Percentiles rank a stretch among this genome's conserved stretches.
Evolutionary conservation across 92 coral and sea anemone genomes (phyloP).

Genomic region (Parazoanthus darwini): DNA sequence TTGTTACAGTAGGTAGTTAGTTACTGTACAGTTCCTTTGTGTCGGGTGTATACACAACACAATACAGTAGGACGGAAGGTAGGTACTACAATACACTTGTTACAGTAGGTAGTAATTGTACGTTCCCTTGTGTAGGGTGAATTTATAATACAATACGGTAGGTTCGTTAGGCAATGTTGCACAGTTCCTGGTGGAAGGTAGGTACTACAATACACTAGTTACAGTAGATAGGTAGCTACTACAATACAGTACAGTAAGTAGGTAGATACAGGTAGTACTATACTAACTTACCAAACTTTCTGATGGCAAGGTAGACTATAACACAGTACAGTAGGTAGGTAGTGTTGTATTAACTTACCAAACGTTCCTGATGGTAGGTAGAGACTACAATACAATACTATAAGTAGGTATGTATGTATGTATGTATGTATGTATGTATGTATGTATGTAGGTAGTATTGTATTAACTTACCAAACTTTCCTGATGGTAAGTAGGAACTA

Average conservation of each 20-base stretch:
- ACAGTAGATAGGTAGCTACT: neutral
- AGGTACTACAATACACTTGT: slow-evolving; percentile 75
- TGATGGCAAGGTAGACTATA: neutral
- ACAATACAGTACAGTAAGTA: neutral
- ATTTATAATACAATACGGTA: too few species aligned
- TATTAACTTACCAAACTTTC: slow-evolving; percentile 57
- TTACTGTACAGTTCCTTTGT: too few species aligned
- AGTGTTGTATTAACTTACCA: slow-evolving; percentile 59
- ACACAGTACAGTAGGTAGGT: neutral
- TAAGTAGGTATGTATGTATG: too few species aligned
- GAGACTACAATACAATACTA: slow-evolving; percentile 88
- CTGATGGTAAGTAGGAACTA: slow-evolving; percentile 92
- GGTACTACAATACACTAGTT: too few species aligned
- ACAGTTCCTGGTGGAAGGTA: too few species aligned
- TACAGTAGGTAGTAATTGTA: slow-evolving; percentile 10
- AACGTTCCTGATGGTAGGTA: slow-evolving; percentile 81
- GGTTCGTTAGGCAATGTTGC: too few species aligned
- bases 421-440: too few species aligned
- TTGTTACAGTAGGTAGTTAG: too few species aligned
- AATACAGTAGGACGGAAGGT: slow-evolving; percentile 77
- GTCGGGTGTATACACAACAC: slow-evolving; percentile 82
- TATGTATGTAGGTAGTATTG: too few species aligned
- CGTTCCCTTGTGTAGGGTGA: neutral
- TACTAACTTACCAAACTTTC: too few species aligned
- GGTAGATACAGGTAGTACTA: too few species aligned